phyloP scores from a whole-genome alignment of 1,140 invertebrate species.

The Zaprionus gabonicus region DNA sequence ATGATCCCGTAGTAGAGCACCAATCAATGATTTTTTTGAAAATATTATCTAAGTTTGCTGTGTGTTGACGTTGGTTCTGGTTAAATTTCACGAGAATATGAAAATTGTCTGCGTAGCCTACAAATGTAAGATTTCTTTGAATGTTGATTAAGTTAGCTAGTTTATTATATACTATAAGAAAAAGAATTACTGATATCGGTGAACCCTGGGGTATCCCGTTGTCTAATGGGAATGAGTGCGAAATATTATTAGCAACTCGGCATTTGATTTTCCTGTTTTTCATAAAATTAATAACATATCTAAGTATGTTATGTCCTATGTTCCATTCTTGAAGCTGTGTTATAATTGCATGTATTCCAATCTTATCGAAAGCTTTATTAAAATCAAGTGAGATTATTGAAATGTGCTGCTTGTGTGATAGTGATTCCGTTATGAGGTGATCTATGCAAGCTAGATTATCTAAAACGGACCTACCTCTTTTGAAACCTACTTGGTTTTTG shows the following conservation, averaged over 20 bases:
- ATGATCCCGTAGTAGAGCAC: constrained; percentile 1
- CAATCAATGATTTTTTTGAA: constrained; percentile 4
- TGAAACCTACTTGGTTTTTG: not conserved
- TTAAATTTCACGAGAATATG: too few relatives aligned
- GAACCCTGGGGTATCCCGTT: not conserved
- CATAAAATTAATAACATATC: constrained; percentile 14
- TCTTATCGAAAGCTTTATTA: constrained; percentile 29
- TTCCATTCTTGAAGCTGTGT: constrained; percentile 28
- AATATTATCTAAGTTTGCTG: constrained; percentile 3
- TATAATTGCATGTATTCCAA: constrained; percentile 30
- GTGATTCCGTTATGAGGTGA: constrained; percentile 2
- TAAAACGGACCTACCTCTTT: constrained; percentile 2
- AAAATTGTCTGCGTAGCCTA: too few relatives aligned
- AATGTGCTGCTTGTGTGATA: not conserved
- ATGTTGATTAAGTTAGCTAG: too few relatives aligned
- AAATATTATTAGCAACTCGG: not conserved
- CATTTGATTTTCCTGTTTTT: constrained; percentile 17
- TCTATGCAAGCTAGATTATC: constrained; percentile 9
- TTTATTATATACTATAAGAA: too few relatives aligned
- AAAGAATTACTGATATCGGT: too few relatives aligned
- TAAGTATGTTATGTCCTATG: constrained; percentile 22
- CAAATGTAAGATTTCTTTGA: too few relatives aligned
- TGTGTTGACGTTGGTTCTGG: constrained; percentile 11
- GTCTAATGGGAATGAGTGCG: not conserved
- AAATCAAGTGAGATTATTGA: constrained; percentile 31